Percentiles rank a stretch among this genome's conserved stretches.
phyloP scores from a whole-genome alignment of 2,888 invertebrate species.

The Platerodrilus igneus region DNA sequence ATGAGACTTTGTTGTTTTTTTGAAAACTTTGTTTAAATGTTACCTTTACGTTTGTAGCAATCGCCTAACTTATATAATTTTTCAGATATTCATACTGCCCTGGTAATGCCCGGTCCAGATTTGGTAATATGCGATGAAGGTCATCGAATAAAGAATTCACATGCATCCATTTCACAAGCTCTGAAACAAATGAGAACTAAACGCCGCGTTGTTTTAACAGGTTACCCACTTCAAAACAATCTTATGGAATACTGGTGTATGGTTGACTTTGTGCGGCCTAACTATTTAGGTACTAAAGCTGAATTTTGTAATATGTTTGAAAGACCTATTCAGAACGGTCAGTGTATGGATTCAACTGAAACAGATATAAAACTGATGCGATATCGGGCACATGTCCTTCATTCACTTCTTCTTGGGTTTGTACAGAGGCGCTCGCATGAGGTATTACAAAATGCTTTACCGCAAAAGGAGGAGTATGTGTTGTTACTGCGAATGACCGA shows the following conservation, averaged over 20 bases:
- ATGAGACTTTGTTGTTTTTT: no score
- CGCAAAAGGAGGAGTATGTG: conserved; percentile 93
- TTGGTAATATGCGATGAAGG: conserved; percentile 95
- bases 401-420: conserved; percentile 90
- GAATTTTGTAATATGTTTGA: conserved; percentile 99
- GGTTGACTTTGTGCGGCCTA: conserved; percentile 98
- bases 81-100: conserved; percentile 73
- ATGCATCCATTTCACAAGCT: conserved; percentile 93
- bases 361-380: conserved; percentile 92
- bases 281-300: conserved; percentile 92
- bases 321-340: conserved; percentile 96
- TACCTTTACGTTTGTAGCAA: no score
- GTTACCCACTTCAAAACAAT: conserved; percentile 98
- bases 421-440: conserved; percentile 93
- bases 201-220: conserved; percentile 91
- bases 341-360: conserved; percentile 94
- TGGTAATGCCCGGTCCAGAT: conserved; percentile 90
- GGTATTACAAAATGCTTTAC: conserved; percentile 86
- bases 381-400: conserved; percentile 91
- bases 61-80: no score
- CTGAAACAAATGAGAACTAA: conserved; percentile 93
- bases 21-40: no score
- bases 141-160: conserved; percentile 96
- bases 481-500: conserved; percentile 81
- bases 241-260: conserved; percentile 96